Percentiles rank a stretch among this genome's conserved stretches.
Evolutionary conservation across 1,140 invertebrate species (phyloP).

Genomic region (Procambarus virginalis): DNA sequence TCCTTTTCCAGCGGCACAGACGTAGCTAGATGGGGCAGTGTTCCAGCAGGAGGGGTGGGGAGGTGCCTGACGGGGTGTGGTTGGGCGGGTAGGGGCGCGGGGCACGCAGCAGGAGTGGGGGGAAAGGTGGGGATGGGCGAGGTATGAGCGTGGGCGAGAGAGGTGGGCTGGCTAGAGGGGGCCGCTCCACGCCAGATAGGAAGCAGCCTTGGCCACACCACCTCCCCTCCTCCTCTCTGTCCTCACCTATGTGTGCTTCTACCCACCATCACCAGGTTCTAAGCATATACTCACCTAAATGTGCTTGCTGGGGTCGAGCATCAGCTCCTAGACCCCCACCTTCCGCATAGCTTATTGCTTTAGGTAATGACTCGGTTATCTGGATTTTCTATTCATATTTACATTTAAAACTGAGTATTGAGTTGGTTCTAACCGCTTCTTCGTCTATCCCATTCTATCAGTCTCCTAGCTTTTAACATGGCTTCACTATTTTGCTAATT

Average conservation of each 20-base stretch:
- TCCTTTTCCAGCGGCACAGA: not conserved
- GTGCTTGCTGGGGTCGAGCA: too few relatives aligned
- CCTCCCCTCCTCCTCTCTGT: not conserved
- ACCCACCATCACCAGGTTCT: not conserved
- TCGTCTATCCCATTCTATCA: not conserved
- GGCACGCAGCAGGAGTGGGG: not conserved
- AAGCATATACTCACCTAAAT: not conserved
- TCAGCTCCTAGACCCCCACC: too few relatives aligned
- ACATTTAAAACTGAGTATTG: too few relatives aligned
- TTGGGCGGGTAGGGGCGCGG: not conserved
- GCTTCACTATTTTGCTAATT: too few relatives aligned
- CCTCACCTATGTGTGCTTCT: not conserved
- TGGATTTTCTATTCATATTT: too few relatives aligned
- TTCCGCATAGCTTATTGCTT: too few relatives aligned
- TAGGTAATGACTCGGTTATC: too few relatives aligned
- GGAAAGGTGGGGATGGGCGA: not conserved
- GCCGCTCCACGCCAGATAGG: slow-evolving; percentile 17
- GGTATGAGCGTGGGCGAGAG: not conserved
- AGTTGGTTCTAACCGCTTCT: too few relatives aligned
- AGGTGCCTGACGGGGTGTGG: not conserved
- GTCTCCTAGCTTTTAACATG: too few relatives aligned
- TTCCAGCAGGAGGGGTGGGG: not conserved
- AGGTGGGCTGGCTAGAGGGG: not conserved
- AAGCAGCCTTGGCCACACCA: slow-evolving; percentile 42
- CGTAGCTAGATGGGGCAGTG: not conserved